Conservation (phyloP, 2,888 invertebrate genomes). For the Heliconius aoede region DNA sequence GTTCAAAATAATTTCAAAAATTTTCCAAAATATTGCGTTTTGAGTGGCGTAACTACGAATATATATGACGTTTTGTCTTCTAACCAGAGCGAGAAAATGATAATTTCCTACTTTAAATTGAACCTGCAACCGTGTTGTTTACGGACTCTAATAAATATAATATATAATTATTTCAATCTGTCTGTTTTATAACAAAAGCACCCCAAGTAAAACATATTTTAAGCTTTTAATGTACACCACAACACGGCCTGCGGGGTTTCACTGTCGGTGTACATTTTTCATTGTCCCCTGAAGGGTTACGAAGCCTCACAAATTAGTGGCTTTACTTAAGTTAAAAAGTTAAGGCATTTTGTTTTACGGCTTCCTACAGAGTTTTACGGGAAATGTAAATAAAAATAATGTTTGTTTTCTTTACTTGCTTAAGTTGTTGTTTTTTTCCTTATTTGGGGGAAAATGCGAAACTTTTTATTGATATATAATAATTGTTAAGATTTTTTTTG, state of each 20-base stretch:
- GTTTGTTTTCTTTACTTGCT: conserved; percentile 28
- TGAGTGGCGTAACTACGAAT: too few relatives aligned
- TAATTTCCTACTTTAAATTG: background rate
- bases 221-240: conserved; percentile 65
- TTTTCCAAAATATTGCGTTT: too few relatives aligned
- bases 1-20: too few relatives aligned
- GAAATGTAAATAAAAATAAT: conserved; percentile 27
- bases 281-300: conserved; percentile 67
- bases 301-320: conserved; percentile 68
- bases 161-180: background rate
- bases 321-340: conserved; percentile 43
- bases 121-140: background rate
- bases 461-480: background rate
- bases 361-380: conserved; percentile 34
- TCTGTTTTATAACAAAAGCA: conserved; percentile 1
- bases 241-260: conserved; percentile 77
- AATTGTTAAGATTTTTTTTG: background rate
- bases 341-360: conserved; percentile 44
- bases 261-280: conserved; percentile 68
- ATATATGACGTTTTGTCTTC: too few relatives aligned
- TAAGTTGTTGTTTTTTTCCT: background rate
- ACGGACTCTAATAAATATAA: background rate
- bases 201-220: conserved; percentile 51
- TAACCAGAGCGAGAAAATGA: too few relatives aligned
- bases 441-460: background rate